Evolutionary conservation across 2,888 invertebrate species (phyloP).

Genomic region (Temnothorax ravouxi): DNA sequence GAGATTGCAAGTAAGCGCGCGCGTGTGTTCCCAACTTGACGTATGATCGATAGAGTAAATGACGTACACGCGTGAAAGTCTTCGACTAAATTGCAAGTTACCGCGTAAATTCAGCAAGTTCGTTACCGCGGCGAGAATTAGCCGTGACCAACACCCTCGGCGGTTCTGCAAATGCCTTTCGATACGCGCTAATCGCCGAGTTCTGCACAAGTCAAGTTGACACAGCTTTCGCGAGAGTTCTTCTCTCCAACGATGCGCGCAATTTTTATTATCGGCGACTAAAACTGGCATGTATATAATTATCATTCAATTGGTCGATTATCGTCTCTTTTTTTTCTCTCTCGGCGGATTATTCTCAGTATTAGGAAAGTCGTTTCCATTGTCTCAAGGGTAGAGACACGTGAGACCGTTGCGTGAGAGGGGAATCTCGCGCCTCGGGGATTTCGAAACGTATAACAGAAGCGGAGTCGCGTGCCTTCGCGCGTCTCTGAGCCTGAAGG

Average conservation of each 20-base stretch:
- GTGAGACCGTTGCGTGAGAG: background rate
- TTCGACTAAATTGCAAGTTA: constrained; percentile 34
- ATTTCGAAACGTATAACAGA: constrained; percentile 2
- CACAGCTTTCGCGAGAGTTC: background rate
- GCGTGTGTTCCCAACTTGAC: constrained; percentile 44
- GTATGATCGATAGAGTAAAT: constrained; percentile 66
- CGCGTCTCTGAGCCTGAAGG: background rate
- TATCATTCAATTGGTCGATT: background rate
- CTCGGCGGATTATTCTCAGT: background rate
- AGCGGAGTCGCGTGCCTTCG: constrained; percentile 4
- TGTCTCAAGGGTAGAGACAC: constrained; percentile 3
- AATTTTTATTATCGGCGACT: background rate
- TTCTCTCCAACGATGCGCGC: background rate
- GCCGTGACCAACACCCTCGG: constrained; percentile 23
- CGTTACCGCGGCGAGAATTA: constrained; percentile 34
- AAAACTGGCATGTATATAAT: constrained; percentile 1
- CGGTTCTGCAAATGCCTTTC: background rate
- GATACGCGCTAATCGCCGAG: background rate
- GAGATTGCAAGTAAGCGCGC: constrained; percentile 62
- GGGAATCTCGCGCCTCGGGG: background rate
- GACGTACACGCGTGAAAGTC: constrained; percentile 65
- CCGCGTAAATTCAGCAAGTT: constrained; percentile 35
- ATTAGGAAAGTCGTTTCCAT: constrained; percentile 26
- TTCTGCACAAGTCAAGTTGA: background rate
- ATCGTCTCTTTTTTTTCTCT: background rate